Conservation (phyloP, 2,888 invertebrate species). For the Stratiomys singularior region DNA sequence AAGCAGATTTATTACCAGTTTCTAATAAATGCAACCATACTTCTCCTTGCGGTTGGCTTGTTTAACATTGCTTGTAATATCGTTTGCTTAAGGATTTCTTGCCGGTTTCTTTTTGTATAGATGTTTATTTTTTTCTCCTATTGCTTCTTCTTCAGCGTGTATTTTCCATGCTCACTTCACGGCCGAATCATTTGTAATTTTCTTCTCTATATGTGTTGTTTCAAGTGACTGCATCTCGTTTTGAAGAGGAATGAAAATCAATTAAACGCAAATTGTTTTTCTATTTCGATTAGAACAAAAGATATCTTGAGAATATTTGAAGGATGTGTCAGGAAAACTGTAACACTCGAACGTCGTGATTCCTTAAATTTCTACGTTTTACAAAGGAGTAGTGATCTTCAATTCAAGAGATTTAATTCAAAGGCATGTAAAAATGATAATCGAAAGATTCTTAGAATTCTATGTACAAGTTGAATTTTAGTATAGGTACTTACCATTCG, state of each 20-base stretch:
- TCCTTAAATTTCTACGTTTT: too few relatives aligned
- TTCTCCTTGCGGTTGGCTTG: slow-evolving; percentile 37
- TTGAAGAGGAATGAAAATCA: slow-evolving; percentile 23
- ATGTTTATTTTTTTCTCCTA: not conserved
- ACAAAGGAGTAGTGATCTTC: too few relatives aligned
- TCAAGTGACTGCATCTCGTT: not conserved
- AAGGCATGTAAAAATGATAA: too few relatives aligned
- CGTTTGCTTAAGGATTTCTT: slow-evolving; percentile 22
- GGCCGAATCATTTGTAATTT: slow-evolving; percentile 38
- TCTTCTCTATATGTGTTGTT: not conserved
- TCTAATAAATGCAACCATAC: slow-evolving; percentile 49
- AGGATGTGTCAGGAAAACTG: too few relatives aligned
- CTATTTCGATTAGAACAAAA: too few relatives aligned
- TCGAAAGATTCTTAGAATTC: too few relatives aligned
- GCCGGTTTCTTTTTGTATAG: not conserved
- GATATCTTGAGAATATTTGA: too few relatives aligned
- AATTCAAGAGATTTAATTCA: too few relatives aligned
- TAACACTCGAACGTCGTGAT: too few relatives aligned
- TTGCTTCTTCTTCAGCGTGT: not conserved
- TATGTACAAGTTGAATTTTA: too few relatives aligned
- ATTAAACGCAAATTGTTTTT: slow-evolving; percentile 3
- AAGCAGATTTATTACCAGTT: slow-evolving; percentile 48
- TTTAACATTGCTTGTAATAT: slow-evolving; percentile 20
- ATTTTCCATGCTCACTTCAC: not conserved
- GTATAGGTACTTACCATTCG: too few relatives aligned